Evolutionary conservation across 2,113 vertebrate species (phyloP), one percentile per base, ranked within the genome.

Genomic region (Nothobranchius furzeri): DNA sequence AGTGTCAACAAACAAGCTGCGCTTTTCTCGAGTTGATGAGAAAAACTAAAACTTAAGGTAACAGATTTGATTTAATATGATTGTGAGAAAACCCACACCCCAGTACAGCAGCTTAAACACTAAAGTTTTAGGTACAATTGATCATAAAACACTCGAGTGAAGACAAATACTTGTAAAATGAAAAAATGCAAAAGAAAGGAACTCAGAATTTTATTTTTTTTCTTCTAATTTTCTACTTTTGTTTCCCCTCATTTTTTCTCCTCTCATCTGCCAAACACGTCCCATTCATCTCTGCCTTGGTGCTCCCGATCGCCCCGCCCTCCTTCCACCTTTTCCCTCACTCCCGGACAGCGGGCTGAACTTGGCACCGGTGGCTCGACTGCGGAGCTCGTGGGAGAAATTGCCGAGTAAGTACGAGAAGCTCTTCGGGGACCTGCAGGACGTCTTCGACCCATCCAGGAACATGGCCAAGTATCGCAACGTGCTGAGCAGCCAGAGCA

Each of bases 401-500:
- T 85, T 99, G 80, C 97, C 97, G 37, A 96, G 94, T 85, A 99
- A 99, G 64, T 99, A 99, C 4, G 97, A 98, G 70, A 99, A 98
- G 78, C 95, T 98, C 50, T 95, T 98, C 45, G 85, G 92, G 71
- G 97, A 99, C 90, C 95, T 99, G 68, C 97, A 99, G 87, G 97
- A 98, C 76, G 93, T 99, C 57, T 99, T 99, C 76, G 97, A 99
- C 92, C 97, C 97, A 0, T 98, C 96, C 56, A 94, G 96, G 83
- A 99, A 99, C 88, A 99, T 99, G 97, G 94, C 96, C 75, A 99
- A 99, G 75, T 99, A 99, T 51, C 94, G 97, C 85, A 98, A 98
- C 87, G 93, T 95, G 75, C 95, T 99, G 63, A 98, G 96, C 93
- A 96, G 95, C 93, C 96, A 98, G 86, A 98, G 95, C 87, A 94